Evolutionary conservation across 1,140 invertebrate genomes (phyloP), one percentile per base, ranked within the genome.

Genomic region (Pseudobourletiella spinata): DNA sequence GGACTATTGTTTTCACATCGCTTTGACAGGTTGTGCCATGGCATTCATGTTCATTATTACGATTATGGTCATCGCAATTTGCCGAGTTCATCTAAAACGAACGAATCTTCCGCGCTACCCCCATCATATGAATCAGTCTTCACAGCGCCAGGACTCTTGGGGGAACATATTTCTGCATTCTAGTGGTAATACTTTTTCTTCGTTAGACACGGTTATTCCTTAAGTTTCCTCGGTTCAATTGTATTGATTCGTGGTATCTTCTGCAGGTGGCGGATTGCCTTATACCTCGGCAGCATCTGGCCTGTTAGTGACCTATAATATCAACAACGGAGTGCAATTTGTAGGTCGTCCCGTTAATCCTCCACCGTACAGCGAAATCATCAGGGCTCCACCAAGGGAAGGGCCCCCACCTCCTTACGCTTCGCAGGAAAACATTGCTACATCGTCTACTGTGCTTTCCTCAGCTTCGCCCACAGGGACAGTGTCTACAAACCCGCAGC

Each of bases 401-500:
- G 79, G 79, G 2, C 80, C 81, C 0, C 81, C 81, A 1, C 81
- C 81, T 0, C 78, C 80, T 16, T 82, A 82, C 61, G 65, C 77
- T 2, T 80, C 79, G 26, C 70, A 75, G 30, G 80, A 81, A 76
- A 59, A 39, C 48, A 42, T 50, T 22, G 26, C 64, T 52, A 11
- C 51, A 22, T 14, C 52, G 3, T 4, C 50, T 20, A 16, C 15
- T 15, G 15, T 50, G 6, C 42, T 39, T 52, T 52, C 59, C n/a
- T 54, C 48, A 2, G 14, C 8, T 35, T n/a, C 48, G 14, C 48
- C 48, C 18, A 29, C 29, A 48, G 56, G n/a, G n/a, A n/a, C n/a
- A n/a, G n/a, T n/a, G n/a, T n/a, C n/a, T n/a, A n/a, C n/a, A n/a
- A n/a, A n/a, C n/a, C n/a, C n/a, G n/a, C n/a, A n/a, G n/a, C n/a